phyloP scores from a whole-genome alignment of 2,888 invertebrate genomes.

The Lordiphosa andalusiaca region DNA sequence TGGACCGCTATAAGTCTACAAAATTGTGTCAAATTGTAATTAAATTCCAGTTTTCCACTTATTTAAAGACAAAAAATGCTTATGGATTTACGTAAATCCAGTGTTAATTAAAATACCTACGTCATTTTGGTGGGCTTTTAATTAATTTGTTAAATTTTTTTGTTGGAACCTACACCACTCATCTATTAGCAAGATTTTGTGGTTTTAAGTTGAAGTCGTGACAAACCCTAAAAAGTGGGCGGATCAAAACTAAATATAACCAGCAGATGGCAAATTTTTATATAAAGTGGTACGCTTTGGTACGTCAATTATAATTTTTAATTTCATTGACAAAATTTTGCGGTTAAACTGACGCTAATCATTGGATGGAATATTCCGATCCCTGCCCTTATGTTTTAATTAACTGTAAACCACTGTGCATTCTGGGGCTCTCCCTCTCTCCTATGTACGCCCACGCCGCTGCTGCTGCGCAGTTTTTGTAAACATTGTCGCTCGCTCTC shows the following conservation, averaged over 20 bases:
- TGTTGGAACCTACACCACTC: conserved; percentile 16
- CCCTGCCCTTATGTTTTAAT: conserved; percentile 8
- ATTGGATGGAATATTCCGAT: conserved; percentile 19
- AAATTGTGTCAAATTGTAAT: not conserved
- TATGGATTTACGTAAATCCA: conserved; percentile 23
- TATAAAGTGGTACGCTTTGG: conserved; percentile 20
- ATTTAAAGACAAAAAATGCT: conserved; percentile 25
- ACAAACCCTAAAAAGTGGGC: conserved; percentile 52
- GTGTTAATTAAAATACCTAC: conserved; percentile 54
- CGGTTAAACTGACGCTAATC: conserved; percentile 13
- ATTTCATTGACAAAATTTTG: conserved; percentile 29
- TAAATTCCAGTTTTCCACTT: not conserved
- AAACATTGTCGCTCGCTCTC: conserved; percentile 30
- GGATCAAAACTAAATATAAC: conserved; percentile 43
- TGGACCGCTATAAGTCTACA: not conserved
- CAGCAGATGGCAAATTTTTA: conserved; percentile 6
- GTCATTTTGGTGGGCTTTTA: conserved; percentile 47
- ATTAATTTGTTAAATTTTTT: conserved; percentile 41
- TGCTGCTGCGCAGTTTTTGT: conserved; percentile 59
- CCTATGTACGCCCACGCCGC: conserved; percentile 37
- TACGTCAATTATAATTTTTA: conserved; percentile 18
- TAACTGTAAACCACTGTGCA: conserved; percentile 35
- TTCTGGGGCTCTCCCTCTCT: conserved; percentile 8
- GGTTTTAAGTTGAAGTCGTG: conserved; percentile 53
- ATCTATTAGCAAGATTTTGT: conserved; percentile 50